A percentile compares a stretch with the other conserved stretches of the same genome.
phyloP scores from a whole-genome alignment of 2,113 vertebrate species.

The Mixornis gularis region DNA sequence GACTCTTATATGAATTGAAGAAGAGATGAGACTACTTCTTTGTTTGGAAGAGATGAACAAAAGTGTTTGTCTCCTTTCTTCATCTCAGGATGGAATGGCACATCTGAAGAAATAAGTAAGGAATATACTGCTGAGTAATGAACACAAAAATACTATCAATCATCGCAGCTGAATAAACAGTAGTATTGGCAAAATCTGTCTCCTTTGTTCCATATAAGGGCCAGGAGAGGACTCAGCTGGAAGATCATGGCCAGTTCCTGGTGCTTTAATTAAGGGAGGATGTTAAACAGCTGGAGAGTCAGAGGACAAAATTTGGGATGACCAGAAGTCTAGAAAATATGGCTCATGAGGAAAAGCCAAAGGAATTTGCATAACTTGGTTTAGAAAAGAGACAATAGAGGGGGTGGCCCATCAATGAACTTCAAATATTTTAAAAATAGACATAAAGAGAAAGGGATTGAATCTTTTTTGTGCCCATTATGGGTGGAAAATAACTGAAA shows the following conservation, averaged over 20 bases:
- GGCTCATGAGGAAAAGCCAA: background rate
- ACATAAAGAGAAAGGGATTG: background rate
- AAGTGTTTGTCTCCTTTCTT: background rate
- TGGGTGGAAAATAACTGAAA: background rate
- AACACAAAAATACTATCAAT: background rate
- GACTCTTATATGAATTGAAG: background rate
- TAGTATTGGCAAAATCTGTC: background rate
- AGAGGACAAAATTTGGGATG: background rate
- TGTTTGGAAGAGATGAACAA: background rate
- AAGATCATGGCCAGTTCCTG: background rate
- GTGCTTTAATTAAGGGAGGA: background rate
- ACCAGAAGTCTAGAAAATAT: background rate
- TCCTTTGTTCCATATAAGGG: background rate
- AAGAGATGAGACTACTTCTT: background rate
- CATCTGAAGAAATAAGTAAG: background rate
- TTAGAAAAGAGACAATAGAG: background rate
- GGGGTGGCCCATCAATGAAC: background rate
- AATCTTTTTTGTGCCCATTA: background rate
- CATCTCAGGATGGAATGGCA: background rate
- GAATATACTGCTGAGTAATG: background rate
- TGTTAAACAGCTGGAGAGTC: background rate
- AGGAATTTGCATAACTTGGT: background rate
- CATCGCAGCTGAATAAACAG: constrained; percentile 13
- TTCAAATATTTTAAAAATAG: background rate
- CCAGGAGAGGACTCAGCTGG: background rate